A percentile compares a stretch with the other conserved stretches of the same genome.
These are phyloP conservation scores for Sciurus carolinensis DNA, from an alignment of 2,797 vertebrate genomes.

Conservation along the genomic window DNA sequence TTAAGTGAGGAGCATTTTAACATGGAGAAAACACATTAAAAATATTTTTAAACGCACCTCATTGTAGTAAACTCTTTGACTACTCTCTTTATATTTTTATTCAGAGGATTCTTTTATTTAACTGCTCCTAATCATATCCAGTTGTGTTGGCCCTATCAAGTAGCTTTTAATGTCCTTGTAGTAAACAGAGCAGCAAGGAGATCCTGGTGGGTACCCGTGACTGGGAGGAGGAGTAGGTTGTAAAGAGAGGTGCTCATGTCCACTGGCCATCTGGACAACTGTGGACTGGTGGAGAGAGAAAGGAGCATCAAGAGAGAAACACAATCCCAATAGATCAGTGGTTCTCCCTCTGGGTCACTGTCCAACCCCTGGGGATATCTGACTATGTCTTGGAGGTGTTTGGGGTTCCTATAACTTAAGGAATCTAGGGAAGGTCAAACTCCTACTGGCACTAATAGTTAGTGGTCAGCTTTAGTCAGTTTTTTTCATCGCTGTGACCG, in stretches of 20 bases:
- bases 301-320: not conserved
- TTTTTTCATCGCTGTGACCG: too few species aligned
- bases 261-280: too few species aligned
- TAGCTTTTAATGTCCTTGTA: conserved; percentile 61
- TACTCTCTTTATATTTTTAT: conserved; percentile 40
- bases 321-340: not conserved
- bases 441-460: not conserved
- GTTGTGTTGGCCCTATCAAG: not conserved
- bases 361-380: not conserved
- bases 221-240: not conserved
- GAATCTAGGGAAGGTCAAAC: not conserved
- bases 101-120: conserved; percentile 47
- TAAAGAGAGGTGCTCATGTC: not conserved
- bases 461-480: too few species aligned
- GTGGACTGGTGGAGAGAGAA: not conserved
- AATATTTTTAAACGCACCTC: conserved; percentile 66
- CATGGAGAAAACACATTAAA: conserved; percentile 60
- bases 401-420: not conserved
- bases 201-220: not conserved
- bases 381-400: not conserved
- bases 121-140: conserved; percentile 57
- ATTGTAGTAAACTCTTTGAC: conserved; percentile 40
- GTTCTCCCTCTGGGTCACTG: not conserved
- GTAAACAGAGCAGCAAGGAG: conserved; percentile 3
- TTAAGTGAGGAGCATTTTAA: conserved; percentile 61